Evolutionary conservation across 2,888 invertebrate species (phyloP), one percentile per base, ranked within the genome.

Genomic region (Euzophera pinguis): DNA sequence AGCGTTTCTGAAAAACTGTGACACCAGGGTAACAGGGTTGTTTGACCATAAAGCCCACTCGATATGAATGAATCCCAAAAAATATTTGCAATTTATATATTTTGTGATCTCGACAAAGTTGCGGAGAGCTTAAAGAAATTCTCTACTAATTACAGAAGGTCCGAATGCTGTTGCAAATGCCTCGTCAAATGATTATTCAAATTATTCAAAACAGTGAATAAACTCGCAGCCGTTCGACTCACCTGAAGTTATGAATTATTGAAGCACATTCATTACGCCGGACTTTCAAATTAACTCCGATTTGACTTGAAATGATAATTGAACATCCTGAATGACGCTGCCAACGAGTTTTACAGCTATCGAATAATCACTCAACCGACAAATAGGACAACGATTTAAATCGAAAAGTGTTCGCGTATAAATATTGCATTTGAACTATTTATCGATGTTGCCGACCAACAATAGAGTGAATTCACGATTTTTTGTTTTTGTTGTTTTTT

Each of bases 81-180:
- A 6, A 14, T 38, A 14, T 39, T 16, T 12, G 39, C 16, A 10
- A 4, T 13, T 8, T 16, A 16, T 10, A 16, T 39, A 39, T 8
- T 39, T 39, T 39, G 10, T 79, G 87, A 82, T 87, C 85, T 87
- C 88, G 90, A 89, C 90, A 84, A 91, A 85, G 73, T 84, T 81
- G 63, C 67, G 62, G 67, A 73, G 73, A 76, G 80, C 81, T 79
- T 79, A 78, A 75, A 81, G 75, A 82, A 84, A 81, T 81, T 85
- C 72, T 70, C 70, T 69, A 73, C 80, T 86, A 83, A 85, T 84
- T 84, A 79, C 78, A 75, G 71, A 74, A 70, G 64, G 63, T 59
- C 65, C 64, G 68, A 71, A 73, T 64, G 68, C 68, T 70, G 64
- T 72, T 75, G 65, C 65, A 71, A 72, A 74, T 67, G 63, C 65